Evolutionary conservation across 2,888 invertebrate genomes (phyloP).

Genomic region (Spialia ferax): DNA sequence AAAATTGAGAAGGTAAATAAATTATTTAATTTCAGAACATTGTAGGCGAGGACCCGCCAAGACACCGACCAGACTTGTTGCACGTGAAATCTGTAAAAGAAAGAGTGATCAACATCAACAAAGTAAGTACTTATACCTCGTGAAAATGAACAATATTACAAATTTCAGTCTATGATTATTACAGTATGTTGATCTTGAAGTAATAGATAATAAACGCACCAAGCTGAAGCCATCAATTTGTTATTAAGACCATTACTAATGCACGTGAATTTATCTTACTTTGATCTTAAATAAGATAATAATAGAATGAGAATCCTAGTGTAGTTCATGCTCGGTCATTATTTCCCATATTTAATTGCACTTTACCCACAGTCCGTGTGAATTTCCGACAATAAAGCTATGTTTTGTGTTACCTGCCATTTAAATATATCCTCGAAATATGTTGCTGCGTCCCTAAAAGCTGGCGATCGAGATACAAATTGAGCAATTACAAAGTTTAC

Average conservation of each 20-base stretch:
- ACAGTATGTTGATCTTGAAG: not conserved
- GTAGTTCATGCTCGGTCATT: slow-evolving; percentile 22
- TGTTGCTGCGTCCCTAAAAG: slow-evolving; percentile 5
- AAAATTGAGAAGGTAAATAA: not conserved
- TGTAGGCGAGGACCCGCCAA: slow-evolving; percentile 64
- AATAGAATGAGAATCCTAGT: slow-evolving; percentile 1
- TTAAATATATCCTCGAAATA: slow-evolving; percentile 11
- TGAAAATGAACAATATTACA: not conserved
- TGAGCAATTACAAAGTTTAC: slow-evolving; percentile 46
- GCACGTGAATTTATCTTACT: not conserved
- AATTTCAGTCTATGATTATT: not conserved
- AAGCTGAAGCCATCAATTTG: not conserved
- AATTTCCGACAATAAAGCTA: slow-evolving; percentile 32
- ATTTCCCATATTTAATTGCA: slow-evolving; percentile 29
- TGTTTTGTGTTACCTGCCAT: slow-evolving; percentile 25
- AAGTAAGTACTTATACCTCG: slow-evolving; percentile 56
- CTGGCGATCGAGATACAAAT: slow-evolving; percentile 41
- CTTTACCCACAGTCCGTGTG: slow-evolving; percentile 23
- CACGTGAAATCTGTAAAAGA: slow-evolving; percentile 66
- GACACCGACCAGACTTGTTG: slow-evolving; percentile 66
- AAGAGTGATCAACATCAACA: slow-evolving; percentile 63
- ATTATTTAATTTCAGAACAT: slow-evolving; percentile 63
- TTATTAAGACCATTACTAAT: not conserved
- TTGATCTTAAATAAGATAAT: not conserved
- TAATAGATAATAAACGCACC: too few relatives aligned